Conservation (phyloP, 30 jellyfish, hydroid and myxozoan species). For the Aurelia coerulea region DNA sequence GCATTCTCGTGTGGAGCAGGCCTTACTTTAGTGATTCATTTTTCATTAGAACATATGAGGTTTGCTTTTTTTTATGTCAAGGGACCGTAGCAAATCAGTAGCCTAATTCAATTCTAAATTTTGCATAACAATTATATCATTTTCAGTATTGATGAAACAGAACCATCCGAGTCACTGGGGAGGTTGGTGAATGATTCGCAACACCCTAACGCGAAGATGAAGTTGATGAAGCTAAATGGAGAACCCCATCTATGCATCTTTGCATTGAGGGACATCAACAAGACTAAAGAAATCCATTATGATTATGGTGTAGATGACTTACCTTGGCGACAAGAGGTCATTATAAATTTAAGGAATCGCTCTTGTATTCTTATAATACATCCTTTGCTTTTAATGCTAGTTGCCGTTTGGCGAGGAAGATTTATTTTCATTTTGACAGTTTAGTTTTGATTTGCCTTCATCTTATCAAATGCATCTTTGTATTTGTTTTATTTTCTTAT, state of each 20-base stretch:
- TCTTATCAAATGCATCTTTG: neutral
- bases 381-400: conserved; percentile 1
- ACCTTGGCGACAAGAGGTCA: conserved; percentile 27
- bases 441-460: neutral
- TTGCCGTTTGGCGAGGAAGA: neutral
- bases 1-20: too few relatives aligned
- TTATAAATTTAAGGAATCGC: neutral
- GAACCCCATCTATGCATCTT: neutral
- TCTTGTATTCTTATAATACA: neutral
- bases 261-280: conserved; percentile 3
- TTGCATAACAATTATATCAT: too few relatives aligned
- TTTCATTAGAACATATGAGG: too few relatives aligned
- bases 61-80: too few relatives aligned
- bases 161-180: neutral
- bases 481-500: neutral
- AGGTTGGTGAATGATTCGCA: conserved; percentile 3
- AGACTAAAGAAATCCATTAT: conserved; percentile 14
- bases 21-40: too few relatives aligned
- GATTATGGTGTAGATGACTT: conserved; percentile 25
- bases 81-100: too few relatives aligned
- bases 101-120: too few relatives aligned
- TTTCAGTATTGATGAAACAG: too few relatives aligned
- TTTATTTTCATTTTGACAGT: neutral
- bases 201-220: neutral
- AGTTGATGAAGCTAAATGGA: neutral